Evolutionary conservation across 1,140 invertebrate genomes (phyloP).

Genomic region (Vanessa tameamea): DNA sequence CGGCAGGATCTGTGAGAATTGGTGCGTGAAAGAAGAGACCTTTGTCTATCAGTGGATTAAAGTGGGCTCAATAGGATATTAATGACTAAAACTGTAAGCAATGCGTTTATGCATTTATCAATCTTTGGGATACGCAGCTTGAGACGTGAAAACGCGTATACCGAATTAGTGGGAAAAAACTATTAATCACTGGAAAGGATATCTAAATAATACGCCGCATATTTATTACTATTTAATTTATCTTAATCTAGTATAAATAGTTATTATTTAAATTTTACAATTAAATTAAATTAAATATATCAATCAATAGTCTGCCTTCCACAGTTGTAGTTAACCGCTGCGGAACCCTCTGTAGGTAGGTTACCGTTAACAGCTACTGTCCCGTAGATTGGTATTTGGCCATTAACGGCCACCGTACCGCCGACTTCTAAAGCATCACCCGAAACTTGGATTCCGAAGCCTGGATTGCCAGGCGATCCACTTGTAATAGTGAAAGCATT

Average conservation of each 20-base stretch:
- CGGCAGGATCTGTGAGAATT: too few relatives aligned
- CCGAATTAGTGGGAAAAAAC: background rate
- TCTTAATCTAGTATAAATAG: conserved; percentile 28
- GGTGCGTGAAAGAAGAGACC: too few relatives aligned
- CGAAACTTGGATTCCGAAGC: conserved; percentile 54
- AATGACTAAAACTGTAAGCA: too few relatives aligned
- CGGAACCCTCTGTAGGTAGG: conserved; percentile 55
- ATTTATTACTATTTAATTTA: conserved; percentile 11
- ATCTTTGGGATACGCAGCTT: too few relatives aligned
- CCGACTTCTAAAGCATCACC: conserved; percentile 62
- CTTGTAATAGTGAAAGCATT: conserved; percentile 50
- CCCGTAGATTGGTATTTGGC: conserved; percentile 59
- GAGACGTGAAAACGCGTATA: too few relatives aligned
- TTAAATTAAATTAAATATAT: background rate
- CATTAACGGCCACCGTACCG: conserved; percentile 54
- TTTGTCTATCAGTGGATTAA: too few relatives aligned
- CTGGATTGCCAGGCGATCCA: conserved; percentile 42
- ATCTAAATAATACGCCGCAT: background rate
- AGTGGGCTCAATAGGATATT: too few relatives aligned
- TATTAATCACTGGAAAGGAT: background rate
- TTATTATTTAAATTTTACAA: too few relatives aligned
- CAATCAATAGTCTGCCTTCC: conserved; percentile 23
- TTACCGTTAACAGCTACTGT: conserved; percentile 57
- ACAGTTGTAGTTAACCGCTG: conserved; percentile 55
- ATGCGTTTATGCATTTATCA: too few relatives aligned